Conservation (phyloP, 2,888 invertebrate genomes). For the Stegana nigrithorax region DNA sequence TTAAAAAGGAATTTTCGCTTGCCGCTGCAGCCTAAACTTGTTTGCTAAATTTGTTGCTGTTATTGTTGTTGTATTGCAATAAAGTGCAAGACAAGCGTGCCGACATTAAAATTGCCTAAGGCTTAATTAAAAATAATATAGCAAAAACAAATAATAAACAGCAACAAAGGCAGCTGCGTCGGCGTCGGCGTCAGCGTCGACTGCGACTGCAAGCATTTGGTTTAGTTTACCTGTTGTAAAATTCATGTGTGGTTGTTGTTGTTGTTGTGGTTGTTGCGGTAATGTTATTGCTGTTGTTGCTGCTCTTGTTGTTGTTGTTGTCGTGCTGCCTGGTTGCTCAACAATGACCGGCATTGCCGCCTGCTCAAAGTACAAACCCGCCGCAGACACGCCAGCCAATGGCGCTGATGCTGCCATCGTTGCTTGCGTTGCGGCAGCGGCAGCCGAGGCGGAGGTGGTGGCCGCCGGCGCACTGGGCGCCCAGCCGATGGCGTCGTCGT, state of each 20-base stretch:
- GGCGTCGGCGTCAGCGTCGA: background rate
- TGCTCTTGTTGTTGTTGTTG: background rate
- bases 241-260: constrained; percentile 35
- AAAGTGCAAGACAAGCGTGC: no score
- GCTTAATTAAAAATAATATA: background rate
- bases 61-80: no score
- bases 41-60: no score
- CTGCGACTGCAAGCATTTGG: background rate
- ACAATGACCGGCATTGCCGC: constrained; percentile 34
- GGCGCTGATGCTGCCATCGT: constrained; percentile 27
- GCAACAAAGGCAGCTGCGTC: background rate
- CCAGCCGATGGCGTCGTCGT: constrained; percentile 57
- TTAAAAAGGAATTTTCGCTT: no score
- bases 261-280: constrained; percentile 30
- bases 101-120: background rate
- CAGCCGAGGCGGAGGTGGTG: constrained; percentile 20
- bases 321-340: constrained; percentile 34
- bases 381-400: constrained; percentile 12
- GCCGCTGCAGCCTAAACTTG: no score
- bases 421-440: constrained; percentile 13
- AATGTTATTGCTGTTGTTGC: constrained; percentile 7
- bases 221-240: constrained; percentile 41
- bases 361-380: background rate
- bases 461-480: constrained; percentile 22
- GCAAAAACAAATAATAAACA: background rate